A percentile compares a stretch with the other conserved stretches of the same genome.
These are phyloP conservation scores for Agrilus cyanescens DNA, from an alignment of 2,888 invertebrate species.

Conservation along the genomic window DNA sequence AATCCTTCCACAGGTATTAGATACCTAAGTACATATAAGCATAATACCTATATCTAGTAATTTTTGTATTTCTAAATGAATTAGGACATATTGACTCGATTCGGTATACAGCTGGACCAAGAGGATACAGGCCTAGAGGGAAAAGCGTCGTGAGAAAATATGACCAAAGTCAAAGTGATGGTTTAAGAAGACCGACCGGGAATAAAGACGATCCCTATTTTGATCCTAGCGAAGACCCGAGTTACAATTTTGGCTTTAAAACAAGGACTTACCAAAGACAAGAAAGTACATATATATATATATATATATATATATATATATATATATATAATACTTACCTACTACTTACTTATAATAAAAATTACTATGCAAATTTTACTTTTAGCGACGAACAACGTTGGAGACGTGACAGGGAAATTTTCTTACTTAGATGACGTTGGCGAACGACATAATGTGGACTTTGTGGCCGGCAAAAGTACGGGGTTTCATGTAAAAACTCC, in stretches of 20 bases:
- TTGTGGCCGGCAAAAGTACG: constrained; percentile 61
- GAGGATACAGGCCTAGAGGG: constrained; percentile 70
- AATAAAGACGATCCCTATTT: constrained; percentile 57
- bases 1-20: constrained; percentile 57
- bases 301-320: background rate
- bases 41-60: no score
- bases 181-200: constrained; percentile 49
- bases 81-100: constrained; percentile 52
- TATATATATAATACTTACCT: constrained; percentile 1
- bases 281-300: constrained; percentile 33
- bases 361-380: constrained; percentile 2
- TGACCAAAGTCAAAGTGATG: constrained; percentile 51
- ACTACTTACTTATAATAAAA: background rate
- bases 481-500: constrained; percentile 65
- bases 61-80: background rate
- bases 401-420: constrained; percentile 46
- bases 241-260: constrained; percentile 57
- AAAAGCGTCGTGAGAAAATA: constrained; percentile 61
- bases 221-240: constrained; percentile 67
- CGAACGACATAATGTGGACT: constrained; percentile 62
- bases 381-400: constrained; percentile 28
- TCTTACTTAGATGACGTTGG: constrained; percentile 66
- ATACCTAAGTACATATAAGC: no score
- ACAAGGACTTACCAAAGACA: constrained; percentile 55
- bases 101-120: constrained; percentile 62